A percentile compares a stretch with the other conserved stretches of the same genome.
Evolutionary conservation across 2,113 vertebrate genomes (phyloP).

Genomic region (Strix aluco): DNA sequence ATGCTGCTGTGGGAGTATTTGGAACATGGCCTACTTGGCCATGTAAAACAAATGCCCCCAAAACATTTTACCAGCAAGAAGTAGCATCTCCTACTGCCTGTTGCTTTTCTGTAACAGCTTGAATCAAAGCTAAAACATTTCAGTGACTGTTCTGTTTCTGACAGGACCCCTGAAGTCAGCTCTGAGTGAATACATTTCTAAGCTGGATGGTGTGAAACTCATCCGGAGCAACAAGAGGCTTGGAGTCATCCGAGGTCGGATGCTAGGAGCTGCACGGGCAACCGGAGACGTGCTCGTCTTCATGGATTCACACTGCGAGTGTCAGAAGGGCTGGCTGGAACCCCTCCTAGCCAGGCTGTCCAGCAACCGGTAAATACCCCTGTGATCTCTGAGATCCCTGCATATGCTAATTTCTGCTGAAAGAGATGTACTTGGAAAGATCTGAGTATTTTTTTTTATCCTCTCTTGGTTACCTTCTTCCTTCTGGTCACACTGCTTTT

Average conservation of each 20-base stretch:
- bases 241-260: slow-evolving; percentile 79
- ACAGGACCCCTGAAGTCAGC: slow-evolving; percentile 83
- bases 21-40: background rate
- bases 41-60: background rate
- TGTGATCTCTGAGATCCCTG: background rate
- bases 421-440: background rate
- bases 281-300: slow-evolving; percentile 85
- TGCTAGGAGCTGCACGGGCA: slow-evolving; percentile 85
- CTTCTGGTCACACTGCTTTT: background rate
- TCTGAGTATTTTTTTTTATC: background rate
- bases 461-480: background rate
- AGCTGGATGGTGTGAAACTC: slow-evolving; percentile 81
- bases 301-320: slow-evolving; percentile 90
- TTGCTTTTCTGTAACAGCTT: background rate
- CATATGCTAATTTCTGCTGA: background rate
- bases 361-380: slow-evolving; percentile 80
- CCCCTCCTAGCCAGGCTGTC: slow-evolving; percentile 86
- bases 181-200: slow-evolving; percentile 85
- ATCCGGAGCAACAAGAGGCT: slow-evolving; percentile 86
- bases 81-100: background rate
- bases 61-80: background rate
- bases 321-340: slow-evolving; percentile 88
- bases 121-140: background rate
- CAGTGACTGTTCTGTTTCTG: background rate
- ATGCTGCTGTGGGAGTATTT: background rate